Evolutionary conservation across 2,888 invertebrate genomes (phyloP), one percentile per base, ranked within the genome.

Genomic region (Odontocerum albicorne): DNA sequence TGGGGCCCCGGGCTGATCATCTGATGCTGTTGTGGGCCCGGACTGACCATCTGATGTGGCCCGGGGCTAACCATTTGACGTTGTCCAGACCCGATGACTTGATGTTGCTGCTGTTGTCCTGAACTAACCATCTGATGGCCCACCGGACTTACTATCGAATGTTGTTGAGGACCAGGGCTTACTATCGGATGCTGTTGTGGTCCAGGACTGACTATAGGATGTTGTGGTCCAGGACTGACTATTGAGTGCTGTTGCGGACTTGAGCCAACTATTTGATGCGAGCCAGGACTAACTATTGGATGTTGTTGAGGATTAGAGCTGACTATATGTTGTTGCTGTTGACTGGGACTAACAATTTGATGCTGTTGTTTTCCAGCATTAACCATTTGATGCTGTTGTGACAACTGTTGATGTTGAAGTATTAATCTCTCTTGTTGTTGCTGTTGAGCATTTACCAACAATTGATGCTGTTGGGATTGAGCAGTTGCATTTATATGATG

Each of bases 251-350:
- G 57, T n/a, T 40, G 40, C 3, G 40, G 20, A 6, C 40, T 21
- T 20, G 40, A 21, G 21, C 40, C 21, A 2, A 40, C 21, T 16
- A 40, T 40, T 15, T 22, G 22, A 27, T 49, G 54, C 33, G 22
- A 43, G 1, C 33, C 19, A 10, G 54, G 57, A 7, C 40, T 40
- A 8, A 38, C 16, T 1, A 40, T 42, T n/a, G 38, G 6, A 15
- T 77, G 59, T 39, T 47, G 56, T 62, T 77, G 77, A 16, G 77
- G 77, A 59, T 76, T 77, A 1, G 77, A 75, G 59, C 76, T 70
- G 60, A 76, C 76, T 17, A 73, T 72, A 64, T 57, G 57, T 52
- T 75, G 63, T 61, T 77, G 72, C 46, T 72, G 72, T 50, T 72
- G 55, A 56, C 71, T 72, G 55, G 50, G 32, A 13, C 35, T 16